These are phyloP conservation scores for Matsumyia berberina DNA, from an alignment of 2,888 invertebrate genomes.

Conservation along the genomic window DNA sequence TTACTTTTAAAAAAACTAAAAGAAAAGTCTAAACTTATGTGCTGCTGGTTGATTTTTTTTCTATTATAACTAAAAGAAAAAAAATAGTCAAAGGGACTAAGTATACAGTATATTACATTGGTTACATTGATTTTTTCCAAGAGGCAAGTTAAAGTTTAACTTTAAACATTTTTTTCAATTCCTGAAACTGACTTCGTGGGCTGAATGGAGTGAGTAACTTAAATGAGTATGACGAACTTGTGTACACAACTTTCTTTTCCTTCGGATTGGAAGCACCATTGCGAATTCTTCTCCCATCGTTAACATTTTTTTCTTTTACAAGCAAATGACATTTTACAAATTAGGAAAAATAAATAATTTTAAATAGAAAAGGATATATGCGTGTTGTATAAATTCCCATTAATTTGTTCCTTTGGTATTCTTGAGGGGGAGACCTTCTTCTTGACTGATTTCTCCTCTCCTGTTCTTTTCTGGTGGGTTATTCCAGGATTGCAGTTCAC, in stretches of 20 bases:
- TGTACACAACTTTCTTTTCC: background rate
- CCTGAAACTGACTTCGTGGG: background rate
- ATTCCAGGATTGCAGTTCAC: conserved; percentile 87
- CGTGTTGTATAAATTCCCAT: conserved; percentile 13
- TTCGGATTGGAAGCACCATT: conserved; percentile 14
- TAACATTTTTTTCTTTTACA: conserved; percentile 3
- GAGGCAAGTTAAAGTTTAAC: conserved; percentile 33
- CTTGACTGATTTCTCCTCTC: conserved; percentile 78
- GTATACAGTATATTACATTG: conserved; percentile 41
- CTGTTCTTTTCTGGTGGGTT: conserved; percentile 82
- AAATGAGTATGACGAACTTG: conserved; percentile 50
- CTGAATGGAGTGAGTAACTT: conserved; percentile 45
- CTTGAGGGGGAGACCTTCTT: conserved; percentile 84
- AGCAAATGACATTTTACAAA: conserved; percentile 45
- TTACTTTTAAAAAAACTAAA: conserved; percentile 15
- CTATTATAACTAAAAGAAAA: conserved; percentile 29
- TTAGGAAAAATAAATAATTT: conserved; percentile 63
- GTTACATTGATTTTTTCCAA: too few species aligned
- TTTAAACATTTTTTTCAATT: conserved; percentile 13
- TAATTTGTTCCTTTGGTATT: conserved; percentile 79
- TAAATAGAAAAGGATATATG: conserved; percentile 31
- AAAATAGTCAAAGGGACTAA: conserved; percentile 25
- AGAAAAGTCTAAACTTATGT: conserved; percentile 22
- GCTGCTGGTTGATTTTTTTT: background rate
- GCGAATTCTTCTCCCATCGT: conserved; percentile 4